Conservation (phyloP, 2,888 invertebrate genomes). For the Zaprionus obscuricornis region DNA sequence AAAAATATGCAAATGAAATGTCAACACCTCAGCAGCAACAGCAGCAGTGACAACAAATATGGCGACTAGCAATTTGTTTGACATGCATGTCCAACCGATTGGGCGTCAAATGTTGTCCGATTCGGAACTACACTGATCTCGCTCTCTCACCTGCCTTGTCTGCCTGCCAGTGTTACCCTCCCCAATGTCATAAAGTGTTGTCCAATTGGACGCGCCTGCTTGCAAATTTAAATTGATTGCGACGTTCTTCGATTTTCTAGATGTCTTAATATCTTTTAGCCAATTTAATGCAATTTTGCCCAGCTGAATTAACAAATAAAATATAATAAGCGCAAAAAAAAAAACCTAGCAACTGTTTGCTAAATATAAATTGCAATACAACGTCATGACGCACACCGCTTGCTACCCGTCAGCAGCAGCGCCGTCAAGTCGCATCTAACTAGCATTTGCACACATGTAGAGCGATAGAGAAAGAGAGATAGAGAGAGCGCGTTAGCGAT, state of each 20-base stretch:
- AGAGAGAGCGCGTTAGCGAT: too few species aligned
- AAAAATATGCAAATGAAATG: constrained; percentile 61
- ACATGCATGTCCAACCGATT: constrained; percentile 57
- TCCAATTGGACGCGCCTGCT: constrained; percentile 45
- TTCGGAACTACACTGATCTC: background rate
- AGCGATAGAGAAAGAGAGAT: too few species aligned
- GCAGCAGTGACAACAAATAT: constrained; percentile 49
- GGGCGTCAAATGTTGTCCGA: constrained; percentile 55
- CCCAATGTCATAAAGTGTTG: constrained; percentile 1
- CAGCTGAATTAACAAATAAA: constrained; percentile 43
- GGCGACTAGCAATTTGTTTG: constrained; percentile 61
- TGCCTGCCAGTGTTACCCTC: background rate
- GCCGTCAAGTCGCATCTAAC: background rate
- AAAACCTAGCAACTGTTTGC: background rate
- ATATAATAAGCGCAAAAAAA: constrained; percentile 21
- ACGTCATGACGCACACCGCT: too few species aligned
- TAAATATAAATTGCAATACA: too few species aligned
- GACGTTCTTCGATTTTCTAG: constrained; percentile 45
- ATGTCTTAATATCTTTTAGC: constrained; percentile 32
- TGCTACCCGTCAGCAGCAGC: too few species aligned
- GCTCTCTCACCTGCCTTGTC: background rate
- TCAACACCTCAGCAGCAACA: constrained; percentile 61
- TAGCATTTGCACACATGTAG: too few species aligned
- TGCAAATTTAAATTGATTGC: constrained; percentile 58
- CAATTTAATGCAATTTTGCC: constrained; percentile 52